Evolutionary conservation across 1,140 invertebrate species (phyloP).

Genomic region (Drosophila pandora): DNA sequence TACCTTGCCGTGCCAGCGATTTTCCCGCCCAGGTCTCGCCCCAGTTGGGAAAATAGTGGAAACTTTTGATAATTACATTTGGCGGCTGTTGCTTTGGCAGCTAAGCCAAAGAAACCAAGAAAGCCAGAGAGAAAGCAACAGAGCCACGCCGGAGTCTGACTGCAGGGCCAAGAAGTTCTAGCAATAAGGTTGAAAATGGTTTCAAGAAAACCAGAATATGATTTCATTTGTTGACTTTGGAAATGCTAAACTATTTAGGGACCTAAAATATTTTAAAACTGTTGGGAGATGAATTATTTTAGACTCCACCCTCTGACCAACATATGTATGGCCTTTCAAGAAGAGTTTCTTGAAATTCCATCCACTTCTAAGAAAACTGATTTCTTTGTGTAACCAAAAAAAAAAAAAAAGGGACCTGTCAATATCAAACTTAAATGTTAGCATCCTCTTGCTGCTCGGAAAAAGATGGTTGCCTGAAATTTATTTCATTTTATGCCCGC

Average conservation of each 20-base stretch:
- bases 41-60: constrained; percentile 60
- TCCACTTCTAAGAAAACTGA: background rate
- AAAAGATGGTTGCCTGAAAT: constrained; percentile 32
- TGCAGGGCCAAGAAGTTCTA: constrained; percentile 18
- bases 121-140: background rate
- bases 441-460: background rate
- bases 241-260: no score
- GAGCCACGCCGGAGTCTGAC: background rate
- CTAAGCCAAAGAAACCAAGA: constrained; percentile 31
- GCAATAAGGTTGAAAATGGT: constrained; percentile 5
- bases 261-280: no score
- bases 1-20: constrained; percentile 17
- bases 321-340: background rate
- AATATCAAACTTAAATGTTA: constrained; percentile 23
- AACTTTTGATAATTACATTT: constrained; percentile 81
- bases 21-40: constrained; percentile 21
- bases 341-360: background rate
- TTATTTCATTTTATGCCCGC: constrained; percentile 50
- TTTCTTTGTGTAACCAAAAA: background rate
- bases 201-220: background rate
- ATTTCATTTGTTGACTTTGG: background rate
- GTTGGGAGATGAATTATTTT: no score
- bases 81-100: constrained; percentile 64
- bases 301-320: no score
- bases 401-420: constrained; percentile 33